Conservation (phyloP, 2,888 invertebrate species). For the Drosophila lutescens region DNA sequence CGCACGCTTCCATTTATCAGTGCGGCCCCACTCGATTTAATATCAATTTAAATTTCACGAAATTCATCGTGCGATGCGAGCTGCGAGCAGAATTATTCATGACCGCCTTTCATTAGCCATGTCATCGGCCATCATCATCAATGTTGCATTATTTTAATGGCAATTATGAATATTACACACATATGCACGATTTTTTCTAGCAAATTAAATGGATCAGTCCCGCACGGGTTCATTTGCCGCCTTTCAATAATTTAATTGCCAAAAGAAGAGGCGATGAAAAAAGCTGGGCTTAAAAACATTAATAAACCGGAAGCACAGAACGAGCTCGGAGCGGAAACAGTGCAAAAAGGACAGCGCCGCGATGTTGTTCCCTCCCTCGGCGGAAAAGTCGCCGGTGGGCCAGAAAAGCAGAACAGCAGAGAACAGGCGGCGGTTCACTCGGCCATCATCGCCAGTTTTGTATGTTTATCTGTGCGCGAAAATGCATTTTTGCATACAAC, state of each 20-base stretch:
- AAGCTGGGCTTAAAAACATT: constrained; percentile 55
- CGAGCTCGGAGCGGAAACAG: constrained; percentile 68
- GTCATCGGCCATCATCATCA: constrained; percentile 36
- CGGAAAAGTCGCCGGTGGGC: not conserved
- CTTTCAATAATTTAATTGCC: constrained; percentile 69
- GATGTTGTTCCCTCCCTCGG: not conserved
- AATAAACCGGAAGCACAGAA: constrained; percentile 71
- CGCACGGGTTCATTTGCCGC: constrained; percentile 20
- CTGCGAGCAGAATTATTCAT: constrained; percentile 47
- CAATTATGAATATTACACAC: constrained; percentile 45
- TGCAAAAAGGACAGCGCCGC: constrained; percentile 47
- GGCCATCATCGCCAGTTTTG: constrained; percentile 48
- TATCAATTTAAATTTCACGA: constrained; percentile 67
- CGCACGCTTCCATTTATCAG: constrained; percentile 46
- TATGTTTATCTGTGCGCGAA: constrained; percentile 80
- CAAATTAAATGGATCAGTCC: constrained; percentile 45
- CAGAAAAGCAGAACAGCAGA: not conserved
- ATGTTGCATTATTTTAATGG: constrained; percentile 44
- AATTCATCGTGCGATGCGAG: constrained; percentile 43
- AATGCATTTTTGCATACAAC: constrained; percentile 80
- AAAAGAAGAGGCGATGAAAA: constrained; percentile 27
- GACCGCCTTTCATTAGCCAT: constrained; percentile 36
- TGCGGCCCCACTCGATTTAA: constrained; percentile 60
- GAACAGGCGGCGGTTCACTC: constrained; percentile 28
- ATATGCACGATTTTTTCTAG: constrained; percentile 25